Evolutionary conservation across 2,888 invertebrate genomes (phyloP).

Genomic region (Limnephilus marmoratus): DNA sequence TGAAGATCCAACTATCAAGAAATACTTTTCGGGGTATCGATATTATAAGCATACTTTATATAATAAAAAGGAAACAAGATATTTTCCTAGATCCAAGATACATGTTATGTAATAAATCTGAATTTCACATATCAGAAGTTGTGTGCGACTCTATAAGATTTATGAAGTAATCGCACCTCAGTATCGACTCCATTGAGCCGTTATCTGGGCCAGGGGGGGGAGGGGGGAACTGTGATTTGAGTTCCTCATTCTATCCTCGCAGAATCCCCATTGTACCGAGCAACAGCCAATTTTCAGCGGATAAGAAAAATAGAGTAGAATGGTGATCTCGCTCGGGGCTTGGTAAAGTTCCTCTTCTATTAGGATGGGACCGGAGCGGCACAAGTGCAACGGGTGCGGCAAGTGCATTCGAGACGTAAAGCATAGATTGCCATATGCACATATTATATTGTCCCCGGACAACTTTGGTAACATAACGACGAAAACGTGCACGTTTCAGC

Average conservation of each 20-base stretch:
- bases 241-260: not conserved
- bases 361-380: not conserved
- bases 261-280: slow-evolving; percentile 22
- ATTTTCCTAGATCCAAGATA: not conserved
- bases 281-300: slow-evolving; percentile 24
- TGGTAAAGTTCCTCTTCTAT: slow-evolving; percentile 7
- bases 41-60: not conserved
- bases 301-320: slow-evolving; percentile 15
- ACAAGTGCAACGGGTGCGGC: not conserved
- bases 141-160: not conserved
- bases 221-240: not conserved
- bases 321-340: slow-evolving; percentile 9
- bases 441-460: not conserved
- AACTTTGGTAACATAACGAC: not conserved
- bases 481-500: not conserved
- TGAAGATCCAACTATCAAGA: not conserved
- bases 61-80: not conserved
- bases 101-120: not conserved
- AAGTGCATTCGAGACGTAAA: not conserved
- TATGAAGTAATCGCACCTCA: not conserved
- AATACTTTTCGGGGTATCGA: not conserved
- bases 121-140: not conserved
- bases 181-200: not conserved
- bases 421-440: not conserved
- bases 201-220: slow-evolving; percentile 6